Percentiles rank a stretch among this genome's conserved stretches.
Evolutionary conservation across 1,140 invertebrate species (phyloP).

Genomic region (Anastatus disparis): DNA sequence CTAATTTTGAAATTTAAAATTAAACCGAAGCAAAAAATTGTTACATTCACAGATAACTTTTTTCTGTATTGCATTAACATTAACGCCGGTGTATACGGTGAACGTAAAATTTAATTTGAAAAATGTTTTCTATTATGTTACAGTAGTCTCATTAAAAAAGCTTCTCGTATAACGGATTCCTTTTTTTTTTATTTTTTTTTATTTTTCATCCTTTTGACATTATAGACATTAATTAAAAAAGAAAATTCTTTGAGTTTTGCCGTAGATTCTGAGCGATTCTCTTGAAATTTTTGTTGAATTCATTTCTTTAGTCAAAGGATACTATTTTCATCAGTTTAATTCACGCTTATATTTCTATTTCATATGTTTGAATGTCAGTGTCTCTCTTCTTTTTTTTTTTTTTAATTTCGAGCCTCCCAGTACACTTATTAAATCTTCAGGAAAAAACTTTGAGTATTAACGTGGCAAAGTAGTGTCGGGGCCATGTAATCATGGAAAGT

Average conservation of each 20-base stretch:
- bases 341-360: neutral
- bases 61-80: too few species aligned
- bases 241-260: neutral
- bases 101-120: too few species aligned
- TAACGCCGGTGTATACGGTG: too few species aligned
- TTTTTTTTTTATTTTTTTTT: too few species aligned
- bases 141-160: neutral
- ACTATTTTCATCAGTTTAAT: neutral
- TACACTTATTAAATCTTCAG: too few species aligned
- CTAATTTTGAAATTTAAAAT: too few species aligned
- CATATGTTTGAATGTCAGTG: neutral
- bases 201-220: too few species aligned
- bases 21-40: too few species aligned
- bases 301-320: neutral
- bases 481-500: constrained; percentile 2
- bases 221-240: neutral
- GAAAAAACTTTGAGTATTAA: too few species aligned
- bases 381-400: neutral
- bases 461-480: neutral
- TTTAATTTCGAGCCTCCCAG: neutral
- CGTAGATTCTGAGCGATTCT: neutral
- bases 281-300: neutral
- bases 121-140: too few species aligned
- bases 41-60: too few species aligned
- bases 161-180: neutral